Conservation (phyloP, 1,140 invertebrate species). For the Parapsyche elsis region DNA sequence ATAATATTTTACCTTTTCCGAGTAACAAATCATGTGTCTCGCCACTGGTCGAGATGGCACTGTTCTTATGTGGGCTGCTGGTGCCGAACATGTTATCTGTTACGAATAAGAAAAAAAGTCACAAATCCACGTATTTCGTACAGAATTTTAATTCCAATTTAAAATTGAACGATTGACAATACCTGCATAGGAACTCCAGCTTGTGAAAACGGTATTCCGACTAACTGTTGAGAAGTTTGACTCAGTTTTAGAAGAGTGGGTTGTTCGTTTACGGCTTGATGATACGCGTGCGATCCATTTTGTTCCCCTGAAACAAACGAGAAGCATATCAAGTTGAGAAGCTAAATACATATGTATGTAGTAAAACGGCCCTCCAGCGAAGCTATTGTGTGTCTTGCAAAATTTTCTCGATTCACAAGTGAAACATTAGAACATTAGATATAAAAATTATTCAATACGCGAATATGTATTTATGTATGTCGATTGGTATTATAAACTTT, state of each 20-base stretch:
- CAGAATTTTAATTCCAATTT: no score
- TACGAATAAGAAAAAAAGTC: neutral
- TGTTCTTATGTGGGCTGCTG: slow-evolving; percentile 48
- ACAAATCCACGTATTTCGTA: no score
- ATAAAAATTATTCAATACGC: no score
- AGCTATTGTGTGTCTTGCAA: no score
- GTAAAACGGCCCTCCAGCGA: no score
- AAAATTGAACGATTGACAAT: neutral
- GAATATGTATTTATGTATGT: no score
- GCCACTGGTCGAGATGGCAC: slow-evolving; percentile 49
- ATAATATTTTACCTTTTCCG: slow-evolving; percentile 49
- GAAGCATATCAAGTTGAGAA: neutral
- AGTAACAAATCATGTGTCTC: slow-evolving; percentile 55
- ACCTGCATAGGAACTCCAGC: slow-evolving; percentile 54
- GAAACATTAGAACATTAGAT: no score
- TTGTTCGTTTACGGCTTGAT: slow-evolving; percentile 39
- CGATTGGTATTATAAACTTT: no score
- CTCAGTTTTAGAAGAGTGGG: slow-evolving; percentile 44
- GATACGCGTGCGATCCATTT: slow-evolving; percentile 47
- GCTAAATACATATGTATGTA: no score
- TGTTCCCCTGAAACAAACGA: slow-evolving; percentile 42
- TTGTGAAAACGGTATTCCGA: slow-evolving; percentile 48
- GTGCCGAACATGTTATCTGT: slow-evolving; percentile 53
- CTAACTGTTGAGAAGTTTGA: slow-evolving; percentile 48
- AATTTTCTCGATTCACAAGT: no score